Evolutionary conservation across 1,140 invertebrate genomes (phyloP), one percentile per base, ranked within the genome.

Genomic region (Sitobion miscanthi): DNA sequence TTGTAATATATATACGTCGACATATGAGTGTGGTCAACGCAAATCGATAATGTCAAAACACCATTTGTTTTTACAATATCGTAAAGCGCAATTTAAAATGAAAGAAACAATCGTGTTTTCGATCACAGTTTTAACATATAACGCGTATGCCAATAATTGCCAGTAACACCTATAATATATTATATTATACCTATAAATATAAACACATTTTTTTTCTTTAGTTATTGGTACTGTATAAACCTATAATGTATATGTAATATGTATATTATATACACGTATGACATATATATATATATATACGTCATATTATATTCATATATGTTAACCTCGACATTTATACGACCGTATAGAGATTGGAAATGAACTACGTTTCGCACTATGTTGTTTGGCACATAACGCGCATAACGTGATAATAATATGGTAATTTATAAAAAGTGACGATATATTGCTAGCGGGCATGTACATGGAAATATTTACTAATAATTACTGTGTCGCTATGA

Each of bases 241-340:
- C 49, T 52, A 52, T 52, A 52, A 52, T 52, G 17, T 52, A 17
- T 52, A 11, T 49, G 17, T 21, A 45, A 45, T 30, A 47, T 30
- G 14, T 86, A 45, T n/a, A 8, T 85, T 35, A 17, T 52, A 35
- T 47, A 42, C 42, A 42, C 4, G 42, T 42, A 42, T 42, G 42
- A 7, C n/a, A 49, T 86, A 47, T 49, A 49, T 38, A 30, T 86
- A 54, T 21, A 21, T 54, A 21, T 54, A 54, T 3, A 52, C 14
- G 14, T 52, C 45, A 52, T 52, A 52, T 52, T 52, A 52, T 52
- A 45, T 25, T 47, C 38, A 4, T 62, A 35, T 77, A 77, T 77
- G n/a, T 86, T 89, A 57, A 89, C 88, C 88, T 89, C 88, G 88
- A 89, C 88, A 57, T 89, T 89, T 89, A 89, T 42, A 89, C 88